Evolutionary conservation across 2,888 invertebrate species (phyloP).

Genomic region (Amphipyra tragopoginis): DNA sequence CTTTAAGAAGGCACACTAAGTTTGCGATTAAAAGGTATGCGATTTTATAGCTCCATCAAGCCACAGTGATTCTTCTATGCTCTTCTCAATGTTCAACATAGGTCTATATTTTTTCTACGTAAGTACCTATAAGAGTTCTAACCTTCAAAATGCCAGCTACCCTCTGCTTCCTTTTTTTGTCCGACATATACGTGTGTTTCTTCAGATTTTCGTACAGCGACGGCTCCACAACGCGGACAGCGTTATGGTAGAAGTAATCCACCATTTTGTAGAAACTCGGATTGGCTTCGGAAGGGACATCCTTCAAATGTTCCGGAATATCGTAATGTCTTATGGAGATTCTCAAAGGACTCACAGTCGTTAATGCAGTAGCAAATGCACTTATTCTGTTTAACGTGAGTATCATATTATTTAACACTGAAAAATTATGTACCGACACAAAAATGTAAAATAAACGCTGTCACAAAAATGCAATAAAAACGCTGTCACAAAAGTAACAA

Average conservation of each 20-base stretch:
- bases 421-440: too few relatives aligned
- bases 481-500: slow-evolving; percentile 1
- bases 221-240: slow-evolving; percentile 87
- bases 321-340: slow-evolving; percentile 70
- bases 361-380: slow-evolving; percentile 5
- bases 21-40: too few relatives aligned
- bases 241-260: slow-evolving; percentile 92
- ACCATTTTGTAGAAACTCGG: slow-evolving; percentile 91
- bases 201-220: slow-evolving; percentile 86
- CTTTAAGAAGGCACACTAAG: too few relatives aligned
- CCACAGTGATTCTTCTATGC: not conserved
- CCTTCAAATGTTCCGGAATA: slow-evolving; percentile 77
- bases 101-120: too few relatives aligned
- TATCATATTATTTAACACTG: slow-evolving; percentile 28
- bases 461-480: slow-evolving; percentile 2
- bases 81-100: not conserved
- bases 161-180: slow-evolving; percentile 90
- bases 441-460: too few relatives aligned
- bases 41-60: too few relatives aligned
- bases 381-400: not conserved
- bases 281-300: slow-evolving; percentile 74
- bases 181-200: slow-evolving; percentile 83
- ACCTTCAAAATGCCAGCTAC: slow-evolving; percentile 91
- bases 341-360: slow-evolving; percentile 37
- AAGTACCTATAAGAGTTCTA: slow-evolving; percentile 3